Conservation (phyloP, 2,113 vertebrate species). For the Rhadina sibilatrix region DNA sequence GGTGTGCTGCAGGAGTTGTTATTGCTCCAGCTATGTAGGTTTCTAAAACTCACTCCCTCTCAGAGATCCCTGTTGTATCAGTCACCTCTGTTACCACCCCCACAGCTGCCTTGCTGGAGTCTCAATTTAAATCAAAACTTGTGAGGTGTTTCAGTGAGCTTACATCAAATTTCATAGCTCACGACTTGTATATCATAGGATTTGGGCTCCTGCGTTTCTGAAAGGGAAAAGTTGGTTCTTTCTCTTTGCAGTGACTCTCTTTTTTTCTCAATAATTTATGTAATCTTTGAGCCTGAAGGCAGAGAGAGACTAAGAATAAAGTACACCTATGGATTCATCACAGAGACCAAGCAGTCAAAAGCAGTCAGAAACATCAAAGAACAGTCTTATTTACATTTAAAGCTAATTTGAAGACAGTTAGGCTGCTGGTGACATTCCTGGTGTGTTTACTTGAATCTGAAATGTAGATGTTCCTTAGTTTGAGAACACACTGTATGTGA, state of each 20-base stretch:
- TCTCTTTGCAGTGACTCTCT: neutral
- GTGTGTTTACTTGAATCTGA: neutral
- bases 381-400: neutral
- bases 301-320: neutral
- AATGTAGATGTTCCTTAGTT: neutral
- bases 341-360: neutral
- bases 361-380: slow-evolving; percentile 1
- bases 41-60: neutral
- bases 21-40: neutral
- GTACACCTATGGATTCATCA: neutral
- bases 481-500: neutral
- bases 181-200: neutral
- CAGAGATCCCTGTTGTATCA: neutral
- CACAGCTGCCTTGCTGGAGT: neutral
- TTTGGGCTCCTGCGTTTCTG: neutral
- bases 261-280: neutral
- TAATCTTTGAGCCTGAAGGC: neutral
- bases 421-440: neutral
- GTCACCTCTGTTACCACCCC: neutral
- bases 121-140: neutral
- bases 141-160: neutral
- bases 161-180: neutral
- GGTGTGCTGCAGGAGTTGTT: neutral
- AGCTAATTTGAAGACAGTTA: neutral
- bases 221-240: neutral